Evolutionary conservation across 2,797 vertebrate genomes (phyloP).

Genomic region (Spatula clypeata): DNA sequence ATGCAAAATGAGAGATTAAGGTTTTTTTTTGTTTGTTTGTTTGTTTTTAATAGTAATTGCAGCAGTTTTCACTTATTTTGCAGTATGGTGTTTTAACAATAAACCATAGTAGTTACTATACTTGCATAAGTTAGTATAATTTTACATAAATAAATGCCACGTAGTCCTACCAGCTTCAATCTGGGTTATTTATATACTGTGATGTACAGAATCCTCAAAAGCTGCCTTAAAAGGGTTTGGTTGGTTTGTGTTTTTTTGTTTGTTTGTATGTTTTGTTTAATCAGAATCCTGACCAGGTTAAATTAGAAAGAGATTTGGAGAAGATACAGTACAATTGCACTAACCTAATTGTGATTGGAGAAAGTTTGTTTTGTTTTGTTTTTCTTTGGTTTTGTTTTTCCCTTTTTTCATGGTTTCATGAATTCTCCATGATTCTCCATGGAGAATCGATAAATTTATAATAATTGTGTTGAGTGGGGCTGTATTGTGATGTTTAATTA

Average conservation of each 20-base stretch:
- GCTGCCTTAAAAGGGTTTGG: neutral
- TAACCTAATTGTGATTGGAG: neutral
- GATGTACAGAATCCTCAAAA: neutral
- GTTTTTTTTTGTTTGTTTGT: neutral
- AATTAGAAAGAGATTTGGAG: neutral
- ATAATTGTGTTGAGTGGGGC: neutral
- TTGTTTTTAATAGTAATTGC: neutral
- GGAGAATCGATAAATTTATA: neutral
- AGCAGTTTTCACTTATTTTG: neutral
- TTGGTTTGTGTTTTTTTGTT: neutral
- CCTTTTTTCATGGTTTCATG: neutral
- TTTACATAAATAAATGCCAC: neutral
- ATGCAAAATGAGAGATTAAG: neutral
- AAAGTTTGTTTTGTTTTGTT: neutral
- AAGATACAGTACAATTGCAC: neutral
- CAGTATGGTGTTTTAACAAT: neutral
- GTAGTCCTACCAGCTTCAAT: neutral
- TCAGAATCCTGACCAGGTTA: neutral
- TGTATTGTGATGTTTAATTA: neutral
- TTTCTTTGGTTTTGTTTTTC: neutral
- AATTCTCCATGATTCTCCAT: neutral
- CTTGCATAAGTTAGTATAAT: neutral
- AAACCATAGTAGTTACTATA: neutral
- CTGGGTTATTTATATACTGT: neutral
- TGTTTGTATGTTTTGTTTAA: neutral